Evolutionary conservation across 1,140 invertebrate genomes (phyloP).

Genomic region (Scaptomyza pallida): DNA sequence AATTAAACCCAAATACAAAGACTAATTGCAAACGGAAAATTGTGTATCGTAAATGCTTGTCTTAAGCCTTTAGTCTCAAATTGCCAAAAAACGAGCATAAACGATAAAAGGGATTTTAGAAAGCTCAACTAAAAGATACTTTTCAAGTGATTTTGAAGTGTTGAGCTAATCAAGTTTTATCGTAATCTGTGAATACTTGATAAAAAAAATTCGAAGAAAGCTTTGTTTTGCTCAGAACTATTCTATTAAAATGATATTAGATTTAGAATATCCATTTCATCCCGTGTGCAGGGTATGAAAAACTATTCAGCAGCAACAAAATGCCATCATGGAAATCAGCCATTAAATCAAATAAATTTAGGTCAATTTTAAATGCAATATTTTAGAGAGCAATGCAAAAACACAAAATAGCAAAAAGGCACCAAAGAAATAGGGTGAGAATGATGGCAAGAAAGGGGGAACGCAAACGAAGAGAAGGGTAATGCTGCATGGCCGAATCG

Average conservation of each 20-base stretch:
- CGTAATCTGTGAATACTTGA: too few relatives aligned
- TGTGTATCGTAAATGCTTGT: background rate
- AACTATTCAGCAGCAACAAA: conserved; percentile 1
- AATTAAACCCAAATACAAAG: conserved; percentile 4
- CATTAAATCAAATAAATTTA: conserved; percentile 47
- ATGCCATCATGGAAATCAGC: conserved; percentile 38
- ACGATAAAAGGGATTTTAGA: too few relatives aligned
- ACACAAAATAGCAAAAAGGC: conserved; percentile 1
- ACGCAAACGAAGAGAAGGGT: background rate
- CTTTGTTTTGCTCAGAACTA: too few relatives aligned
- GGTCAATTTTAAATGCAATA: conserved; percentile 43
- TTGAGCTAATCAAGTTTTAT: too few relatives aligned
- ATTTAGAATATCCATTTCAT: too few relatives aligned
- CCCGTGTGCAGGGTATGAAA: conserved; percentile 3
- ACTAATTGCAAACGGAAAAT: conserved; percentile 15
- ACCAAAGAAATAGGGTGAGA: background rate
- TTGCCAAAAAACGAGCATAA: background rate
- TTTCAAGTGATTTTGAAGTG: too few relatives aligned
- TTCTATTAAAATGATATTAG: too few relatives aligned
- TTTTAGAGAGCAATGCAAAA: conserved; percentile 24
- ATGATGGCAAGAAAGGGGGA: background rate
- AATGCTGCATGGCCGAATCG: conserved; percentile 7
- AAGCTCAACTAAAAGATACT: background rate
- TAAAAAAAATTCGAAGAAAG: too few relatives aligned
- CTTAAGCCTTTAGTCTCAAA: conserved; percentile 1